Evolutionary conservation across 2,113 vertebrate genomes (phyloP), one percentile per base, ranked within the genome.

Genomic region (Peromyscus polionotus): DNA sequence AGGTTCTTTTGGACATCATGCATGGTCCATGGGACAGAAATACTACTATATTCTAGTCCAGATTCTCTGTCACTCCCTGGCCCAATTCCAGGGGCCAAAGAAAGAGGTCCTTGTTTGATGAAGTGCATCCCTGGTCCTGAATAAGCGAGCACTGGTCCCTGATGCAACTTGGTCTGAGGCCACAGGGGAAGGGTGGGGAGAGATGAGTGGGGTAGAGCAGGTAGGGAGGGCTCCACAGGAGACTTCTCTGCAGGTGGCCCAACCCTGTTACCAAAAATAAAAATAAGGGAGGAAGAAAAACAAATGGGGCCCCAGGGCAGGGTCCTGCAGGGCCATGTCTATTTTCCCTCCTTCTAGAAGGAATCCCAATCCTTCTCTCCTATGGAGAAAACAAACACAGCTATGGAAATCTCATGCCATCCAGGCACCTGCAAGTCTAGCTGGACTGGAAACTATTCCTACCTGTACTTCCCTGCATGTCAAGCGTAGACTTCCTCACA

Each of bases 281-380:
- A 97, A 97, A 97, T 39, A 95, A 95, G 45, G 73, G 72, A 95
- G 68, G 89, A 95, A 91, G 90, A 68, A 92, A 98, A 98, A 97
- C 94, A 97, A 94, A 72, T 61, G 86, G 36, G 57, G 36, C 59
- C 76, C 31, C 51, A 85, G 28, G 85, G 42, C 31, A 93, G 67
- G 79, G 65, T 75, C 36, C 63, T 68, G 75, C 14, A 51, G 84
- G 65, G 87, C 77, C 57, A 77, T 17, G 84, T 75, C 63, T 97
- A 57, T 95, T 90, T 96, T 93, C 4, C 33, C 79, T 92, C 65
- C 54, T 72, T 91, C 75, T 76, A 84, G 92, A 96, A 93, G 94
- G 84, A 76, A 93, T 95, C 70, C 87, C 75, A 93, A 68, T 75
- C 90, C 80, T 97, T n/a, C 67, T 93, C 94, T 94, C 97, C 96